A percentile compares a stretch with the other conserved stretches of the same genome.
Evolutionary conservation across 2,797 vertebrate genomes (phyloP).

Genomic region (Falco rusticolus): DNA sequence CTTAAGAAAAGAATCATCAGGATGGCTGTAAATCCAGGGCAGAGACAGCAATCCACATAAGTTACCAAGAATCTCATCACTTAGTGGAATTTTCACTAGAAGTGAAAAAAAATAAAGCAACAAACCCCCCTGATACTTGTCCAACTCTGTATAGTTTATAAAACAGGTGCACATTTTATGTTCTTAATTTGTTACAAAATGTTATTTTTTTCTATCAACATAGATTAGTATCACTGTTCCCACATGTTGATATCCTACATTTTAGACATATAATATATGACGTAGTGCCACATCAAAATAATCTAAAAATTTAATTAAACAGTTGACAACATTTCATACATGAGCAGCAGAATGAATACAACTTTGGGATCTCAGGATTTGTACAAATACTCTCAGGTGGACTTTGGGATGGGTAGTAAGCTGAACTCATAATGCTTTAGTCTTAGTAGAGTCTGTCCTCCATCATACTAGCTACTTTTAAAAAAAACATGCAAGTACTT

Average conservation of each 20-base stretch:
- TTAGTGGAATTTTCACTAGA: slow-evolving; percentile 79
- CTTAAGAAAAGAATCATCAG: slow-evolving; percentile 77
- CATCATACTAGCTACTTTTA: neutral
- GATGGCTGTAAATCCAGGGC: slow-evolving; percentile 89
- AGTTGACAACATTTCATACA: neutral
- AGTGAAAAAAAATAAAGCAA: neutral
- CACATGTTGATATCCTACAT: neutral
- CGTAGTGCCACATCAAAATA: neutral
- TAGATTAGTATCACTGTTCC: neutral
- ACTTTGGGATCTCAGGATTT: neutral
- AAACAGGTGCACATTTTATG: neutral
- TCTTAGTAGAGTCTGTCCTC: neutral
- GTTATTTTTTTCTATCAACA: neutral
- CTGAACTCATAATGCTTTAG: neutral
- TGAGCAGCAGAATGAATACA: neutral
- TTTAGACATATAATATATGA: neutral
- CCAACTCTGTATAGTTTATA: neutral
- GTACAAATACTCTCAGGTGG: neutral
- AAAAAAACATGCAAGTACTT: neutral
- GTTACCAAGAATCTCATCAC: slow-evolving; percentile 78
- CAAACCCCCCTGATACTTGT: neutral
- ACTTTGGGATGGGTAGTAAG: neutral
- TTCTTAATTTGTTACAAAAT: neutral
- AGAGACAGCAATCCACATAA: slow-evolving; percentile 89
- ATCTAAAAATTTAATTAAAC: neutral